A percentile compares a stretch with the other conserved stretches of the same genome.
Conservation (phyloP, 2,888 invertebrate genomes). For the Poecilus cupreus region DNA sequence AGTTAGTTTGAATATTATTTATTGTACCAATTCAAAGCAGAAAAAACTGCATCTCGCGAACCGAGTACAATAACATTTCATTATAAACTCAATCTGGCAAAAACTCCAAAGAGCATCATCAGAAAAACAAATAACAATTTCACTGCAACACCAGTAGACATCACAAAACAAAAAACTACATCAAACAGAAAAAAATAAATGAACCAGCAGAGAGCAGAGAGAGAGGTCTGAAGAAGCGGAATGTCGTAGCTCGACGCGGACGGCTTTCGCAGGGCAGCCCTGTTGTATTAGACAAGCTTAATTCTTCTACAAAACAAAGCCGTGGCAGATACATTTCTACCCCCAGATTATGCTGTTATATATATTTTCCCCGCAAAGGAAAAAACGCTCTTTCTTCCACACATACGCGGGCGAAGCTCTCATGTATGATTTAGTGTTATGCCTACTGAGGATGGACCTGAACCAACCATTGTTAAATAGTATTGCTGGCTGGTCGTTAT, state of each 20-base stretch:
- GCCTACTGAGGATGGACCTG: constrained; percentile 36
- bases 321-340: constrained; percentile 70
- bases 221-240: not conserved
- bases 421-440: constrained; percentile 58
- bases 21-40: not conserved
- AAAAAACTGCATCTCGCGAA: not conserved
- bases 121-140: constrained; percentile 57
- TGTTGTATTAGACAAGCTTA: constrained; percentile 71
- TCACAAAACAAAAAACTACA: constrained; percentile 40
- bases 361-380: constrained; percentile 67
- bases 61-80: constrained; percentile 33
- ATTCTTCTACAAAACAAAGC: constrained; percentile 71
- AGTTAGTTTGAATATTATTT: not conserved
- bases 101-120: constrained; percentile 45
- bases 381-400: constrained; percentile 47
- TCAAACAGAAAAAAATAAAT: constrained; percentile 42
- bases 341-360: constrained; percentile 70
- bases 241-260: constrained; percentile 49
- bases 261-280: constrained; percentile 54
- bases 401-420: not conserved
- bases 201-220: not conserved
- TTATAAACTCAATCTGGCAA: constrained; percentile 35
- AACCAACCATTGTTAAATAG: constrained; percentile 55
- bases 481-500: constrained; percentile 50
- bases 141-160: constrained; percentile 47